Evolutionary conservation across 2,888 invertebrate species (phyloP).

Genomic region (Tuta absoluta): DNA sequence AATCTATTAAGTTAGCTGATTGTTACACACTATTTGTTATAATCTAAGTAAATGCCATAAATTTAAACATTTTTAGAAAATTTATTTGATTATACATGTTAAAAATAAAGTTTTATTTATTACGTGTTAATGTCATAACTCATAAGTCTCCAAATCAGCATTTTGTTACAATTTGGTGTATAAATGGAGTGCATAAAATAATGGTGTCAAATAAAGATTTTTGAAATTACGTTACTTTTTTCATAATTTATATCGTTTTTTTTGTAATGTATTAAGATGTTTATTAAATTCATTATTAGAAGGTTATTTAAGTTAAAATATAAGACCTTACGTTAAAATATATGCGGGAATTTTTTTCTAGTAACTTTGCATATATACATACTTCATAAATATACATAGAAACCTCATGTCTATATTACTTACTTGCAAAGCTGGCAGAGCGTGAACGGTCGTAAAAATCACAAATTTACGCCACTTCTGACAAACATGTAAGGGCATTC

Average conservation of each 20-base stretch:
- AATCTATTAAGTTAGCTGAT: constrained; percentile 17
- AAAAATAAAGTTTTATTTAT: constrained; percentile 22
- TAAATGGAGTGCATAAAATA: constrained; percentile 73
- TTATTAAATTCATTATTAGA: too few species aligned
- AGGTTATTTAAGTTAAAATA: too few species aligned
- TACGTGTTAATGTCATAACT: constrained; percentile 15
- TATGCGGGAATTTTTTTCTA: too few species aligned
- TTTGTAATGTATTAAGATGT: too few species aligned
- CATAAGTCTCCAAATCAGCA: constrained; percentile 49
- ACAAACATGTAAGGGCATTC: too few species aligned
- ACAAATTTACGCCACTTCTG: too few species aligned
- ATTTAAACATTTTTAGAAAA: neutral
- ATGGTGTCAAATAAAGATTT: constrained; percentile 77
- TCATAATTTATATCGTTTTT: constrained; percentile 27
- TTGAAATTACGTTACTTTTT: constrained; percentile 45
- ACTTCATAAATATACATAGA: too few species aligned
- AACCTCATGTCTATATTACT: too few species aligned
- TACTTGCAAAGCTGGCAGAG: too few species aligned
- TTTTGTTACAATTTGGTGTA: constrained; percentile 80
- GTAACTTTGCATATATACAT: too few species aligned
- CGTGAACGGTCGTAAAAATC: too few species aligned
- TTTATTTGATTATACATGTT: neutral
- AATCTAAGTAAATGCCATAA: constrained; percentile 26
- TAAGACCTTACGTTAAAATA: too few species aligned
- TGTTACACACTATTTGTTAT: constrained; percentile 37